Percentiles rank a stretch among this genome's conserved stretches.
Evolutionary conservation across 2,113 vertebrate genomes (phyloP).

Genomic region (Atlantisia rogersi): DNA sequence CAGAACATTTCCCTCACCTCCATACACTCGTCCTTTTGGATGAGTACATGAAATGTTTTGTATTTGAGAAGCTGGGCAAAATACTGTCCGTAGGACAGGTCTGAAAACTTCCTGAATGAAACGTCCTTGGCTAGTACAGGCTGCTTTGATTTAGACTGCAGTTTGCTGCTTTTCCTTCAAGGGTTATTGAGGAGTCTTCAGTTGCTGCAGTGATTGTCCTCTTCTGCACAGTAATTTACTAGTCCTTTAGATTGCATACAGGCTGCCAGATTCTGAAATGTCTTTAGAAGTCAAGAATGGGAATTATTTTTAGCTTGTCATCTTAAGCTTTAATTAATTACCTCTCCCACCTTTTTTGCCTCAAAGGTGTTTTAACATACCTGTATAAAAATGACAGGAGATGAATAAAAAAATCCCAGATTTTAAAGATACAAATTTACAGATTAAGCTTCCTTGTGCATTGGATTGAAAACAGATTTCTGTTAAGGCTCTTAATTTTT

Average conservation of each 20-base stretch:
- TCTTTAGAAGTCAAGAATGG: not conserved
- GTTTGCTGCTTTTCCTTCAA: not conserved
- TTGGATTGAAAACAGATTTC: not conserved
- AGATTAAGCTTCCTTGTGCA: not conserved
- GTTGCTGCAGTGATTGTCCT: not conserved
- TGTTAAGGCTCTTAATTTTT: not conserved
- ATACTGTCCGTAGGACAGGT: not conserved
- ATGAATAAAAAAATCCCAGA: not conserved
- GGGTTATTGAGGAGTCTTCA: not conserved
- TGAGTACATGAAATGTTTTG: fast-evolving
- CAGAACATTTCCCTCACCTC: not conserved
- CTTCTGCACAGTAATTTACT: not conserved
- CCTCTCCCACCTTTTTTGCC: not conserved
- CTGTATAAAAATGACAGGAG: not conserved
- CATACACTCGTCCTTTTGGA: not conserved
- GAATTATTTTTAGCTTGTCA: not conserved
- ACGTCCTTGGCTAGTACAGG: not conserved
- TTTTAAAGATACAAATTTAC: not conserved
- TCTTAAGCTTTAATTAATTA: not conserved
- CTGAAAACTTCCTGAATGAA: not conserved
- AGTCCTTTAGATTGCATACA: not conserved
- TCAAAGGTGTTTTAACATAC: not conserved
- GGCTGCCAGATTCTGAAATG: not conserved
- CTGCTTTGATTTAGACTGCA: not conserved
- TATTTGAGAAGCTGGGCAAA: not conserved